Evolutionary conservation across 2,797 vertebrate species (phyloP).

Genomic region (Buphagus erythrorhynchus): DNA sequence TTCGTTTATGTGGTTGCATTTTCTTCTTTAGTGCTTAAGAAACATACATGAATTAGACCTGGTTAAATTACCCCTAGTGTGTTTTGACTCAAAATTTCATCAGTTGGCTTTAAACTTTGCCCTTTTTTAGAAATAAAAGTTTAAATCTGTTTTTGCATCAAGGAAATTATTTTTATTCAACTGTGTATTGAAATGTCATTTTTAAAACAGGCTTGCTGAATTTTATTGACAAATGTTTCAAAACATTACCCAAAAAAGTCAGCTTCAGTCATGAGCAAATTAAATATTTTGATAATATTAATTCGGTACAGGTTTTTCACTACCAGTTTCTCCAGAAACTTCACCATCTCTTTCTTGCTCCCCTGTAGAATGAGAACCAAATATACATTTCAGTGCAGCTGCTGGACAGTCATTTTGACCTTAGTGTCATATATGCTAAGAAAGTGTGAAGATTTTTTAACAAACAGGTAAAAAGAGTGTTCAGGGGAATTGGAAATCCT

Average conservation of each 20-base stretch:
- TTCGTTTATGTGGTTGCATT: background rate
- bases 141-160: background rate
- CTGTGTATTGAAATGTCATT: background rate
- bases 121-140: background rate
- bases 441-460: background rate
- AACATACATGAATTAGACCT: background rate
- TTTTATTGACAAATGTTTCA: background rate
- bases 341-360: background rate
- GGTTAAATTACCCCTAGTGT: background rate
- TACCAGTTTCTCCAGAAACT: background rate
- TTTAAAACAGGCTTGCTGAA: background rate
- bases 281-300: background rate
- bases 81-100: background rate
- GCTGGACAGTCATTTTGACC: background rate
- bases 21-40: background rate
- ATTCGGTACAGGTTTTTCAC: background rate
- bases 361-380: background rate
- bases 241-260: background rate
- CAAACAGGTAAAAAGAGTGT: background rate
- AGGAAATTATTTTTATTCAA: background rate
- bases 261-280: background rate
- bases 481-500: background rate
- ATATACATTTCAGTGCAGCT: background rate
- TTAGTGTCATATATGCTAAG: background rate
- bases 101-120: background rate